A percentile compares a stretch with the other conserved stretches of the same genome.
Evolutionary conservation across 2,113 vertebrate species (phyloP).

Genomic region (Brachypteracias leptosomus): DNA sequence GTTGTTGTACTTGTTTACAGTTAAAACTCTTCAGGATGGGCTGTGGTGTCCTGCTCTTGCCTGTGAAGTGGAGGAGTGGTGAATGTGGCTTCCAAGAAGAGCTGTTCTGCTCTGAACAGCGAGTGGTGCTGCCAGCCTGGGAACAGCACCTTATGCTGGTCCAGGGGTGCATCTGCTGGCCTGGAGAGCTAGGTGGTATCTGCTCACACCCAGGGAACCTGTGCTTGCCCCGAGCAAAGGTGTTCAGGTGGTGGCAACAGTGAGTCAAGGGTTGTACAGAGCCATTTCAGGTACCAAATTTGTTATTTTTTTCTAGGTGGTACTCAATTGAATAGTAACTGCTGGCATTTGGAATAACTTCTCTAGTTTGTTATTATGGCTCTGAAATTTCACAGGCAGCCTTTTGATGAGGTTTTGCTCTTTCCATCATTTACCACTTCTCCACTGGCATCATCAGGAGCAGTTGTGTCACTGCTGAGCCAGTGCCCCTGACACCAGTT

Average conservation of each 20-base stretch:
- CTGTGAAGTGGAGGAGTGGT: background rate
- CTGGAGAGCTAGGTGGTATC: background rate
- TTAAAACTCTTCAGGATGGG: background rate
- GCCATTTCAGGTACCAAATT: background rate
- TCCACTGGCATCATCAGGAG: background rate
- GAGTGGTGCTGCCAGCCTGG: background rate
- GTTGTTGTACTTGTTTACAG: background rate
- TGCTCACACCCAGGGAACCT: background rate
- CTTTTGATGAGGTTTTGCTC: background rate
- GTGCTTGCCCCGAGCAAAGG: background rate
- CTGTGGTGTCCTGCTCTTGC: background rate
- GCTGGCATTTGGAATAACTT: background rate
- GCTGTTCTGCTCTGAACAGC: background rate
- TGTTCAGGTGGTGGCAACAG: background rate
- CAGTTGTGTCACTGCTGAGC: background rate
- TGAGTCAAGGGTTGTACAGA: background rate
- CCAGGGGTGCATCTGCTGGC: accelerated
- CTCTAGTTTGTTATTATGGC: background rate
- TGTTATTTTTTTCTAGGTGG: background rate
- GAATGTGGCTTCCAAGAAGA: background rate
- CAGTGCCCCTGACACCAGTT: background rate
- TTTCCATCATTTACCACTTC: background rate
- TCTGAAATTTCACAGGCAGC: background rate
- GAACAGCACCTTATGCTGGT: background rate
- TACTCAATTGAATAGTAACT: background rate